Percentiles rank a stretch among this genome's conserved stretches.
Evolutionary conservation across 2,888 invertebrate genomes (phyloP).

Genomic region (Plebejus melissa): DNA sequence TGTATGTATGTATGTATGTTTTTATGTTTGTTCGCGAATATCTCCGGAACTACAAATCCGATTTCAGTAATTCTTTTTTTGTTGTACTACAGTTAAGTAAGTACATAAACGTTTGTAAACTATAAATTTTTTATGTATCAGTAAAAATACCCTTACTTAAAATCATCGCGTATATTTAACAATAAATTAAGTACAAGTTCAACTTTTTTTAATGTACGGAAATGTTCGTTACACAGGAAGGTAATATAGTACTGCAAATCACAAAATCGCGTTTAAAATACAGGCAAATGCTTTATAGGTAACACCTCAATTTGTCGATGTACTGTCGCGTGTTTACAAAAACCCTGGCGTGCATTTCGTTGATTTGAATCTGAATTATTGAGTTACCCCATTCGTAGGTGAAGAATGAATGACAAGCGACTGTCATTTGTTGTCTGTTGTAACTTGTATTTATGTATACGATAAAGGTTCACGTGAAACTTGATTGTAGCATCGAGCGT

Average conservation of each 20-base stretch:
- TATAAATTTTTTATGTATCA: no score
- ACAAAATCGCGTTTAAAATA: neutral
- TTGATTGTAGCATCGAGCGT: neutral
- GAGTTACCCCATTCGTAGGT: slow-evolving; percentile 6
- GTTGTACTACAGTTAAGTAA: no score
- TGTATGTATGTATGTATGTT: no score
- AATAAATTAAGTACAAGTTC: no score
- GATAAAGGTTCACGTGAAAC: neutral
- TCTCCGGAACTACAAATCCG: no score
- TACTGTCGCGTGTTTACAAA: slow-evolving; percentile 2
- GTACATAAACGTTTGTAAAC: no score
- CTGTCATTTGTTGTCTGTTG: neutral
- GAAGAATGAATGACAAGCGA: slow-evolving; percentile 5
- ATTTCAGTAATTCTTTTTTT: no score
- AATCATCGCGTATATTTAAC: no score
- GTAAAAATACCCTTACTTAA: no score
- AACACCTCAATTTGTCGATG: neutral
- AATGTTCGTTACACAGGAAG: neutral
- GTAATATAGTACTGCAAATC: neutral
- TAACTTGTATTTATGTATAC: no score
- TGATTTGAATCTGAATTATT: slow-evolving; percentile 13
- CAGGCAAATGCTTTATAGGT: neutral
- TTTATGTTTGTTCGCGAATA: no score
- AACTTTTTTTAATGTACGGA: no score
- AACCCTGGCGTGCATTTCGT: neutral